phyloP scores from a whole-genome alignment of 1,140 invertebrate species.

The Acyrthosiphon pisum region DNA sequence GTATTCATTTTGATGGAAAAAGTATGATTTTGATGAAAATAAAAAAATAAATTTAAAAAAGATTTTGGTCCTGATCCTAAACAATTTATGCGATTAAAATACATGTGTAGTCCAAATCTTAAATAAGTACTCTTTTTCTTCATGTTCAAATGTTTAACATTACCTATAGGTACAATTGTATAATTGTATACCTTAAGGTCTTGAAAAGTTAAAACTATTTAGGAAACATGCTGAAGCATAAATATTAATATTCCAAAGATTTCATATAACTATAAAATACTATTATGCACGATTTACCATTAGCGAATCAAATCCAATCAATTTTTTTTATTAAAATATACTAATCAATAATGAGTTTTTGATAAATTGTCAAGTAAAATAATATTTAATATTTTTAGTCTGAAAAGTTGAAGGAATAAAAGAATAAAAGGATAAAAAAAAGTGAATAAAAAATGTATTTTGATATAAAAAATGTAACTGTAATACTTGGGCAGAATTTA shows the following conservation, averaged over 20 bases:
- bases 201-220: not conserved
- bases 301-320: not conserved
- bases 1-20: not conserved
- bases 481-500: not conserved
- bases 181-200: no score
- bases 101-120: not conserved
- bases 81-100: not conserved
- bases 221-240: not conserved
- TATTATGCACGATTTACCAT: not conserved
- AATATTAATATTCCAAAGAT: not conserved
- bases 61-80: not conserved
- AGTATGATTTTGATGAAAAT: not conserved
- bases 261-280: not conserved
- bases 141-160: not conserved
- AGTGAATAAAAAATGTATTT: not conserved
- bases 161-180: no score
- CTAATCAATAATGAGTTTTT: not conserved
- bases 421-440: not conserved
- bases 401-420: not conserved
- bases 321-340: not conserved
- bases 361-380: not conserved
- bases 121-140: not conserved
- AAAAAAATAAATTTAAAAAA: not conserved
- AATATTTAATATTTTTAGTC: not conserved
- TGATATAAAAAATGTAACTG: not conserved